A percentile compares a stretch with the other conserved stretches of the same genome.
These are phyloP conservation scores for Gulo gulo DNA, from an alignment of 2,113 vertebrate genomes.

Conservation along the genomic window DNA sequence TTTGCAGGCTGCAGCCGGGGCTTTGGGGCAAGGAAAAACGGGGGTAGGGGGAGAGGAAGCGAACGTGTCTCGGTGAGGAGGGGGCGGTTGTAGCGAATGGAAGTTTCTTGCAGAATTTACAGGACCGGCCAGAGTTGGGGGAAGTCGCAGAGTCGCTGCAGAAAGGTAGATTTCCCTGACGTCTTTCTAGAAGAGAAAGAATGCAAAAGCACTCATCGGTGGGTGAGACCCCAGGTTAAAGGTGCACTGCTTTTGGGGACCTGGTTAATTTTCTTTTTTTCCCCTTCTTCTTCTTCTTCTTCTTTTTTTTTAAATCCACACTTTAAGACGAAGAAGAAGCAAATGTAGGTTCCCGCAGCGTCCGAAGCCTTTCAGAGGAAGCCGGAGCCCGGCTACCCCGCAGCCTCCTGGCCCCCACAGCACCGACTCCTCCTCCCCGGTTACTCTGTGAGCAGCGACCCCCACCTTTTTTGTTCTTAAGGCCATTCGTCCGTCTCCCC, in stretches of 20 bases:
- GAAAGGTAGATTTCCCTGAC: neutral
- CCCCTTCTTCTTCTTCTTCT: too few relatives aligned
- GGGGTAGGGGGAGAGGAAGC: neutral
- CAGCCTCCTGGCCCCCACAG: neutral
- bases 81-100: neutral
- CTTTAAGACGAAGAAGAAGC: neutral
- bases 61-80: neutral
- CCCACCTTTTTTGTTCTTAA: conserved; percentile 45
- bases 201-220: accelerated
- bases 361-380: neutral
- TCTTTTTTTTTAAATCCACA: too few relatives aligned
- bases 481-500: neutral
- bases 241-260: neutral
- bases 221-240: neutral
- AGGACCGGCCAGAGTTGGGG: neutral
- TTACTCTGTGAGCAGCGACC: neutral
- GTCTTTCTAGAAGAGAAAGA: neutral
- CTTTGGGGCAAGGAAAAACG: neutral
- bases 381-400: neutral
- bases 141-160: neutral
- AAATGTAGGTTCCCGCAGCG: neutral
- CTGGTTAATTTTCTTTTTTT: neutral
- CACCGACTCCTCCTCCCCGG: neutral
- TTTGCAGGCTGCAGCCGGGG: neutral
- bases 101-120: neutral